phyloP scores from a whole-genome alignment of 23 tunicate genomes.

The Aplidium turbinatum region DNA sequence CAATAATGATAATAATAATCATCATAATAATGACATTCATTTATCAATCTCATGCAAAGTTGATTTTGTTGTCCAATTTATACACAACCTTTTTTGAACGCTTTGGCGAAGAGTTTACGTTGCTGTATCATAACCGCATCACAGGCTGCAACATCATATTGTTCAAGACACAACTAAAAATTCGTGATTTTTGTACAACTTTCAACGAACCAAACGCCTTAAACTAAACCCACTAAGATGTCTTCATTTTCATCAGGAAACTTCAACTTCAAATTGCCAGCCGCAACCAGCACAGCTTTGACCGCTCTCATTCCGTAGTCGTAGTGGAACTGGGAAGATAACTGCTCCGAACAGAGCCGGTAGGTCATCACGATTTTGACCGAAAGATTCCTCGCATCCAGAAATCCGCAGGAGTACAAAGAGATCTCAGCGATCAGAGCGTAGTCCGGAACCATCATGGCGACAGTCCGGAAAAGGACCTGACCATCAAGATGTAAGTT shows the following conservation, averaged over 20 bases:
- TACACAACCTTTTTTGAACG: no score
- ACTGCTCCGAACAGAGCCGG: slow-evolving; percentile 94
- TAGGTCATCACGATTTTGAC: slow-evolving; percentile 99
- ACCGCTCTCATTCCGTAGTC: slow-evolving; percentile 99
- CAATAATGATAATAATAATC: no score
- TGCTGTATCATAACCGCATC: no score
- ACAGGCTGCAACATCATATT: background rate
- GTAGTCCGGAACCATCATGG: slow-evolving; percentile 99
- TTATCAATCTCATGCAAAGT: no score
- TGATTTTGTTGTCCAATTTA: no score
- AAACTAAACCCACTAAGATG: slow-evolving; percentile 60
- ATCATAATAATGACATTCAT: no score
- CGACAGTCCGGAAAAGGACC: slow-evolving; percentile 98
- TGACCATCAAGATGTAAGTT: background rate
- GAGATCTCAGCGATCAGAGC: slow-evolving; percentile 99
- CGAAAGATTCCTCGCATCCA: slow-evolving; percentile 87
- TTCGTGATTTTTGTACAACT: no score
- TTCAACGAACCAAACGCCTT: no score
- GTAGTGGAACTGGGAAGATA: slow-evolving; percentile 98
- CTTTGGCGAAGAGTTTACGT: no score
- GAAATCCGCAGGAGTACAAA: slow-evolving; percentile 94
- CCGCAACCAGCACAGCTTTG: slow-evolving; percentile 95
- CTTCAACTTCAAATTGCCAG: slow-evolving; percentile 94
- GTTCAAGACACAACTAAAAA: no score
- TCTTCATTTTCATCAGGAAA: slow-evolving; percentile 99